These are phyloP conservation scores for Pachycephus smyrnensis DNA, from an alignment of 2,888 invertebrate genomes.

Conservation along the genomic window DNA sequence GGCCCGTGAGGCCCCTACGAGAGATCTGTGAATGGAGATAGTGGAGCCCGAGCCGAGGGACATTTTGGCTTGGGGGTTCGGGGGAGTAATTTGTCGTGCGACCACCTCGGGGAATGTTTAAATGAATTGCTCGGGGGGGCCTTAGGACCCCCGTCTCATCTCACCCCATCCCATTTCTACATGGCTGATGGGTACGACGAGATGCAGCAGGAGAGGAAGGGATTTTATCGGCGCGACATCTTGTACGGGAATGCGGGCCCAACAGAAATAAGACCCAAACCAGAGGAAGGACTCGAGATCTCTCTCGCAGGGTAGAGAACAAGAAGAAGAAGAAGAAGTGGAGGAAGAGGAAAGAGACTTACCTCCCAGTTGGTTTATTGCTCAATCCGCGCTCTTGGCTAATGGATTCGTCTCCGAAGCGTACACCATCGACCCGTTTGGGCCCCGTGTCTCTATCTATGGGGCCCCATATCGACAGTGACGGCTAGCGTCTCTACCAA, in stretches of 20 bases:
- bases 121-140: conserved; percentile 63
- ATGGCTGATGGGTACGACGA: conserved; percentile 13
- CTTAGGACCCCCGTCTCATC: conserved; percentile 16
- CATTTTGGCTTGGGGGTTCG: conserved; percentile 53
- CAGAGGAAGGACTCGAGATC: conserved; percentile 24
- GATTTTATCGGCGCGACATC: conserved; percentile 67
- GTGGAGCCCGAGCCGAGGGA: conserved; percentile 30
- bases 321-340: conserved; percentile 7
- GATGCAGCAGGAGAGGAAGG: conserved; percentile 33
- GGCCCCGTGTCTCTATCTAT: conserved; percentile 24
- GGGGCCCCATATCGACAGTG: conserved; percentile 10
- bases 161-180: not conserved
- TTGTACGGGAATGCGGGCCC: conserved; percentile 66
- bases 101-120: conserved; percentile 67
- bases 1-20: conserved; percentile 11
- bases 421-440: conserved; percentile 32
- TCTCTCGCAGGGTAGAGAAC: conserved; percentile 18
- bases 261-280: conserved; percentile 52
- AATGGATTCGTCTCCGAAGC: conserved; percentile 63
- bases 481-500: conserved; percentile 3
- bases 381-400: conserved; percentile 64
- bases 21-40: conserved; percentile 64
- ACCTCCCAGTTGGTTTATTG: conserved; percentile 67
- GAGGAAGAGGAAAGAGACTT: conserved; percentile 50
- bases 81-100: conserved; percentile 67